Base-by-base conservation (phyloP, 2,888 invertebrate species). In the Griposia aprilina region DNA sequence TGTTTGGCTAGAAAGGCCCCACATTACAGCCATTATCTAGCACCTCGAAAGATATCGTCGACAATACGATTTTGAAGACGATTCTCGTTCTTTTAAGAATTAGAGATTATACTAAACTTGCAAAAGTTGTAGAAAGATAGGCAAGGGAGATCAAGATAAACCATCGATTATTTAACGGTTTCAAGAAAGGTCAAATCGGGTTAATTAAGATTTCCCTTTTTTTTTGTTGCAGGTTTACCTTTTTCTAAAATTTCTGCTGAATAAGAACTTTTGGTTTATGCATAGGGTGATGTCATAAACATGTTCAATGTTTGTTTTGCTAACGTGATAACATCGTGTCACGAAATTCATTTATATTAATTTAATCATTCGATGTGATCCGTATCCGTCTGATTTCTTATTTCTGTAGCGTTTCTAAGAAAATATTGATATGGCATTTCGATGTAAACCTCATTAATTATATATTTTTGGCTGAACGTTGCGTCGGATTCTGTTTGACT, bases 271-370 rank as follows among this genome's bases (percentile, higher is more conserved):
- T 41, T 63, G 23, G 26, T 57, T 67, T 63, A 55, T 55, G 10
- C 23, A 15, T 11, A 55, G 17, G n/a, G 15, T 66, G 45, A 66
- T 57, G 17, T 52, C 50, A 76, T 65, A 50, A 48, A 66, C 10
- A 55, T 55, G 4, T 17, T 30, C n/a, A 36, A 71, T 67, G 50
- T 45, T 62, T 60, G 55, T 45, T 83, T 67, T 20, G 11, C 17
- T 67, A 48, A 65, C 36, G 30, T 36, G 20, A 66, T 73, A 59
- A 78, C 74, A 75, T 75, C 68, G 17, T 71, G 74, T 77, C 76
- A 67, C 63, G 55, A 70, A 81, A 75, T 71, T 75, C 65, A 75
- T 80, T 80, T 80, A 65, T 69, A 82, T 82, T 74, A 68, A 83
- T 85, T 76, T 45, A 50, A 73, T 83, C 73, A 87, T 65, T 48